Conservation (phyloP, 35 echinoderm and acorn worm genomes). For the Ophioderma brevispina region DNA sequence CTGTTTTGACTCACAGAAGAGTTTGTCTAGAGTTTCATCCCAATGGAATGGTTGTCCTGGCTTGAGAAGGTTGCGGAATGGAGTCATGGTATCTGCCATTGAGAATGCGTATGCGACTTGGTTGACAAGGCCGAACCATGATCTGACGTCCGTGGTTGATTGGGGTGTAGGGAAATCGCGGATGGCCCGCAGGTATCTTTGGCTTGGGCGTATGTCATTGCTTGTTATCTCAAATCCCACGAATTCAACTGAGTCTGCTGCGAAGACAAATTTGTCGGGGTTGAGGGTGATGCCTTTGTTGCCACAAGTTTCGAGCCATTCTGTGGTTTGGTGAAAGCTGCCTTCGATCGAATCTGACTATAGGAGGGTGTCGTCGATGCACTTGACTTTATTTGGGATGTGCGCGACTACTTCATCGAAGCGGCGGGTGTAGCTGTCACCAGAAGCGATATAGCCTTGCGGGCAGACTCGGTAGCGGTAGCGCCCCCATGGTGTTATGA, state of each 20-base stretch:
- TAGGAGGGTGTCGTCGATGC: not conserved
- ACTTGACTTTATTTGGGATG: not conserved
- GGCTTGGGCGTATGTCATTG: too few relatives aligned
- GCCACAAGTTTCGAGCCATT: not conserved
- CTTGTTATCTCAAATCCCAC: too few relatives aligned
- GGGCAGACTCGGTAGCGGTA: slow-evolving; percentile 59
- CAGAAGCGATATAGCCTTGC: slow-evolving; percentile 45
- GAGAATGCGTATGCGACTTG: slow-evolving; percentile 42
- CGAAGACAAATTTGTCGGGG: slow-evolving; percentile 13
- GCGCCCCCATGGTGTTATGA: slow-evolving; percentile 68
- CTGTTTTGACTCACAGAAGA: slow-evolving; percentile 36
- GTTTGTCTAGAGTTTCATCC: not conserved
- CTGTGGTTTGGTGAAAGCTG: not conserved
- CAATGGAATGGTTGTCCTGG: not conserved
- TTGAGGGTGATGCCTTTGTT: slow-evolving; percentile 11
- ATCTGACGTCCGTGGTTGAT: slow-evolving; percentile 17
- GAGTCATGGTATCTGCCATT: slow-evolving; percentile 12
- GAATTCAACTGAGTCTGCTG: not conserved
- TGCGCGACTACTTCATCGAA: slow-evolving; percentile 40
- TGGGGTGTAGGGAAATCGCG: slow-evolving; percentile 26
- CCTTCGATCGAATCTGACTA: not conserved
- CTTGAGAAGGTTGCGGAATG: slow-evolving; percentile 21
- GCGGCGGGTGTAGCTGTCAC: slow-evolving; percentile 45
- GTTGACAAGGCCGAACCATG: slow-evolving; percentile 59
- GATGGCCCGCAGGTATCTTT: too few relatives aligned